phyloP scores from a whole-genome alignment of 2,888 invertebrate genomes.

The Leucoptera coffeella region DNA sequence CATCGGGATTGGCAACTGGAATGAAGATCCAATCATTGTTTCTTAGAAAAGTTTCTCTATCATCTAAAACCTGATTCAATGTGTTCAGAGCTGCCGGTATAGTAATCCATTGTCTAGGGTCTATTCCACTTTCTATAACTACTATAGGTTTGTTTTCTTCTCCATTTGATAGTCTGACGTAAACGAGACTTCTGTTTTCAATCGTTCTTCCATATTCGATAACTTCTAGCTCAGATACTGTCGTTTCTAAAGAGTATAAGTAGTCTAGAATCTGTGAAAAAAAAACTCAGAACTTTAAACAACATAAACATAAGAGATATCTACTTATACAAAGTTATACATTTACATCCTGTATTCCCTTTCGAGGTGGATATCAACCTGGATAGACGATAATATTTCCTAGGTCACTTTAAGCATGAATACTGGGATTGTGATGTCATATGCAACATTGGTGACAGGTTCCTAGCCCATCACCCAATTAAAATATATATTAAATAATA shows the following conservation, averaged over 20 bases:
- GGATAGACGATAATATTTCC: too few species aligned
- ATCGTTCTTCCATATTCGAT: slow-evolving; percentile 18
- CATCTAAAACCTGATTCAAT: slow-evolving; percentile 44
- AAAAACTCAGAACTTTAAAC: too few species aligned
- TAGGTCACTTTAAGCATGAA: too few species aligned
- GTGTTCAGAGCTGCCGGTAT: slow-evolving; percentile 59
- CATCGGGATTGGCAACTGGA: slow-evolving; percentile 69
- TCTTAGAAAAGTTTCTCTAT: too few species aligned
- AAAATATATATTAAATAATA: too few species aligned
- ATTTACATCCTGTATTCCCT: too few species aligned
- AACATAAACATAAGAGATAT: too few species aligned
- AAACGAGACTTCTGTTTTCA: slow-evolving; percentile 19
- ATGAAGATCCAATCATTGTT: slow-evolving; percentile 66
- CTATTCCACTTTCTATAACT: slow-evolving; percentile 56
- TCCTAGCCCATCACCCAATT: too few species aligned
- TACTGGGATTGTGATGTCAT: too few species aligned
- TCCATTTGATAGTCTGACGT: slow-evolving; percentile 37
- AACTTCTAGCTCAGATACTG: slow-evolving; percentile 12
- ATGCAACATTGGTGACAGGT: too few species aligned
- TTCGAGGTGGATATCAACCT: too few species aligned
- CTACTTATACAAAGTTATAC: too few species aligned
- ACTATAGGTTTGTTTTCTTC: slow-evolving; percentile 36
- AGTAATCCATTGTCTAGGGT: slow-evolving; percentile 68
- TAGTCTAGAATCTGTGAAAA: slow-evolving; percentile 21
- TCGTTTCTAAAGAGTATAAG: slow-evolving; percentile 12